Evolutionary conservation across 2,797 vertebrate species (phyloP), one percentile per base, ranked within the genome.

Genomic region (Darevskia nairensis): DNA sequence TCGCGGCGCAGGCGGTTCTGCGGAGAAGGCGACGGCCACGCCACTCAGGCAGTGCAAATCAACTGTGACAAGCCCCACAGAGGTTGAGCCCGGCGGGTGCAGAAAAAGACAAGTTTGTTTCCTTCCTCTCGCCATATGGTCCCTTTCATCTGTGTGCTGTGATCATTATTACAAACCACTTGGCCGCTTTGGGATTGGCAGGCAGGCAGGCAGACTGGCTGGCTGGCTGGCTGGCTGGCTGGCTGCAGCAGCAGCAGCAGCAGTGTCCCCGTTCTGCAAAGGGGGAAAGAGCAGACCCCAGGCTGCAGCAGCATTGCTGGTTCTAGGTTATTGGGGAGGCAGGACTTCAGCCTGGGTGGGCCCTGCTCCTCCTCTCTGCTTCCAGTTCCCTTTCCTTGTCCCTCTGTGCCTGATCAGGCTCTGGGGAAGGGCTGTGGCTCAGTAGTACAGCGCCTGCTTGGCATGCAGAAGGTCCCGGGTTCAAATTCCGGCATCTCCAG

Each of bases 11-110:
- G 81, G 29, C 83, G 44, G 61, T 71, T 69, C 78, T 50, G 27
- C 39, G 79, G 92, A 82, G 55, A 90, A 80, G 35, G 21, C 17
- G 61, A 59, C 89, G 23, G 91, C 89, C 92, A 80, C 92, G 89
- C 94, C 94, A 96, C 93, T 97, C 95, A 97, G 92, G 96, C 96
- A 85, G 94, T 92, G 79, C 95, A 97, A 97, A 97, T 96, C 66
- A 4, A 84, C 89, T 96, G 92, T 97, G 97, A 97, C 96, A 97
- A 94, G 96, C 88, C 92, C 95, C 95, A 94, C 95, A 96, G 96
- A 96, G 95, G 95, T 95, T 91, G 91, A 94, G 95, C 96, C 96
- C 23, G 61, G 92, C 94, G 96, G 95, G 85, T 44, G 71, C 79
- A 89, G 75, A 94, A 95, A 94, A 95, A 85, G 93, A 93, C 89